These are phyloP conservation scores for Chrysolophus pictus DNA, from an alignment of 2,797 vertebrate species.

Conservation along the genomic window DNA sequence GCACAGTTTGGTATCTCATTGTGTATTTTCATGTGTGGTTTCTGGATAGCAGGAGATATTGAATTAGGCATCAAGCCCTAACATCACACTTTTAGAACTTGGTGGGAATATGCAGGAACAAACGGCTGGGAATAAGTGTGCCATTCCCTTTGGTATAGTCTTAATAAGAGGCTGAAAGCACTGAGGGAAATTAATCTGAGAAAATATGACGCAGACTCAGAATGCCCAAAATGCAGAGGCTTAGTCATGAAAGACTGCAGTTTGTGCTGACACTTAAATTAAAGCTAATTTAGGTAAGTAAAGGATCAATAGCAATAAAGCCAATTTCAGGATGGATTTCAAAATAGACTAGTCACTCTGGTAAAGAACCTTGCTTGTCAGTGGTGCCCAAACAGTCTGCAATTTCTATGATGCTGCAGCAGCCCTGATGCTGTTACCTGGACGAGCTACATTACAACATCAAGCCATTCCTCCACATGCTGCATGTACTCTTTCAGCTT, in stretches of 20 bases:
- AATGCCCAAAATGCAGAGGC: not conserved
- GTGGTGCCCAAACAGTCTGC: not conserved
- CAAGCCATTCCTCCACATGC: not conserved
- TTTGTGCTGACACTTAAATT: constrained; percentile 39
- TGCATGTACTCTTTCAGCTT: not conserved
- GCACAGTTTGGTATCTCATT: not conserved
- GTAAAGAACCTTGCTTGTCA: not conserved
- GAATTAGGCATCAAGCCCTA: constrained; percentile 31
- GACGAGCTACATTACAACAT: not conserved
- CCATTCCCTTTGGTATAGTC: not conserved
- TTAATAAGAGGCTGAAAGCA: not conserved
- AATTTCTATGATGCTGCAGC: not conserved
- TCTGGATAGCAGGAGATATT: not conserved
- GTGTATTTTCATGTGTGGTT: constrained; percentile 35
- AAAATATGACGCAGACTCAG: not conserved
- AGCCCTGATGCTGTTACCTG: not conserved
- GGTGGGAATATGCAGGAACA: not conserved
- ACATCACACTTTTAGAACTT: not conserved
- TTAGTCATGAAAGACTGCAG: constrained; percentile 3
- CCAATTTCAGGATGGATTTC: constrained; percentile 11
- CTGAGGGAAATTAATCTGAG: constrained; percentile 1
- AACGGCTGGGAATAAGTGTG: not conserved
- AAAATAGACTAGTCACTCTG: not conserved
- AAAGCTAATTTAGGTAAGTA: constrained; percentile 60
- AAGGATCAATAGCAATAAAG: constrained; percentile 40